phyloP scores from a whole-genome alignment of 2,797 vertebrate genomes.

The Geotrypetes seraphini region DNA sequence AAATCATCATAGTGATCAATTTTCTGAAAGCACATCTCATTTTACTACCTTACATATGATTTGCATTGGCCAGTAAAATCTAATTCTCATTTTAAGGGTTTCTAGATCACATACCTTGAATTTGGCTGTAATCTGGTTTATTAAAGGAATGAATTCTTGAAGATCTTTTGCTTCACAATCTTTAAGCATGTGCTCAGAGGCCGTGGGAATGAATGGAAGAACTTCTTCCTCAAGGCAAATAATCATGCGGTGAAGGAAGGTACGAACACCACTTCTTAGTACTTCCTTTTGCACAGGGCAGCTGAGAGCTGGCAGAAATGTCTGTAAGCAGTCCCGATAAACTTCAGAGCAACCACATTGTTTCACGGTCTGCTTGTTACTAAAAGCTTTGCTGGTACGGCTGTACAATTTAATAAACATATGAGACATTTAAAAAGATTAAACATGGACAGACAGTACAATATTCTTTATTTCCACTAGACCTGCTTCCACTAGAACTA shows the following conservation, averaged over 20 bases:
- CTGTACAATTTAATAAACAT: constrained; percentile 41
- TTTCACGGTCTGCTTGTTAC: constrained; percentile 96
- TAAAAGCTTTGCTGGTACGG: constrained; percentile 97
- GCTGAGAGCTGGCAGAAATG: constrained; percentile 87
- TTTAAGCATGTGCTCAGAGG: constrained; percentile 95
- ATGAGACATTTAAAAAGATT: too few species aligned
- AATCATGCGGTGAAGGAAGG: constrained; percentile 97
- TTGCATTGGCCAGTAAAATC: too few species aligned
- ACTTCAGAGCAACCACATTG: constrained; percentile 91
- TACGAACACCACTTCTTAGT: constrained; percentile 83
- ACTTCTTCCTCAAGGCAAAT: constrained; percentile 97
- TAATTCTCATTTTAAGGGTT: too few species aligned
- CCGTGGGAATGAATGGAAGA: constrained; percentile 87
- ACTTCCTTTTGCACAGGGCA: constrained; percentile 82
- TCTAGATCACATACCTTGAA: constrained; percentile 98
- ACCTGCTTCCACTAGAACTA: too few species aligned
- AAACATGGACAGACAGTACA: too few species aligned
- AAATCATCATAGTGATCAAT: too few species aligned
- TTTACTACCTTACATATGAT: too few species aligned
- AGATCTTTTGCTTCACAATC: constrained; percentile 94
- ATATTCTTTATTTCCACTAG: too few species aligned
- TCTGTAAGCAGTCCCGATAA: constrained; percentile 87
- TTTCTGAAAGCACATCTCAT: too few species aligned
- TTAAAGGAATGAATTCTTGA: constrained; percentile 97
- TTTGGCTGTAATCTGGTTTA: constrained; percentile 96